Conservation (phyloP, 2,797 vertebrate genomes). For the Tenualosa ilisha region DNA sequence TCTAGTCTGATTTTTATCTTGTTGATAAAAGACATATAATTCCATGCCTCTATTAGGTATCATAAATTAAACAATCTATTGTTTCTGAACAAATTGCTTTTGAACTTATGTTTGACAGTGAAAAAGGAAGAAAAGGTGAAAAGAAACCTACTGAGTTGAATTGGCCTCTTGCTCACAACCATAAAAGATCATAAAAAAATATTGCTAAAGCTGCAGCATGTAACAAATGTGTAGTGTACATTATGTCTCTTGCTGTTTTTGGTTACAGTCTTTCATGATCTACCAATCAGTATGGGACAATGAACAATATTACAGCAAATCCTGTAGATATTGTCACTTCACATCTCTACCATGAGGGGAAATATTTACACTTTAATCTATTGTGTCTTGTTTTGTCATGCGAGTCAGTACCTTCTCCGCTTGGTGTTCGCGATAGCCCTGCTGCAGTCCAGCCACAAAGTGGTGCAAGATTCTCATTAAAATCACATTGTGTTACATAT, state of each 20-base stretch:
- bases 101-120: background rate
- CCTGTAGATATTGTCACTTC: background rate
- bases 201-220: conserved; percentile 49
- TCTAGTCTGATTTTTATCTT: background rate
- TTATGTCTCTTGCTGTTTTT: background rate
- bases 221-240: background rate
- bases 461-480: conserved; percentile 64
- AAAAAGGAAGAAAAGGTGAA: background rate
- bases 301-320: background rate
- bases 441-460: conserved; percentile 79
- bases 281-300: background rate
- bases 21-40: no score
- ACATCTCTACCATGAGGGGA: background rate
- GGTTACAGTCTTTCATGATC: no score
- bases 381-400: background rate
- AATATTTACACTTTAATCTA: background rate
- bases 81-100: background rate
- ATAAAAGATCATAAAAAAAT: conserved; percentile 52
- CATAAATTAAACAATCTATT: background rate
- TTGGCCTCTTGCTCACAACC: conserved; percentile 40
- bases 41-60: no score
- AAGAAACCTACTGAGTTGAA: background rate
- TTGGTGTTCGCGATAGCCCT: conserved; percentile 64
- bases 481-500: conserved; percentile 78
- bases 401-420: conserved; percentile 62